Percentiles rank a stretch among this genome's conserved stretches.
These are phyloP conservation scores for Trissolcus brochymenae DNA, from an alignment of 2,888 invertebrate species.

Conservation along the genomic window DNA sequence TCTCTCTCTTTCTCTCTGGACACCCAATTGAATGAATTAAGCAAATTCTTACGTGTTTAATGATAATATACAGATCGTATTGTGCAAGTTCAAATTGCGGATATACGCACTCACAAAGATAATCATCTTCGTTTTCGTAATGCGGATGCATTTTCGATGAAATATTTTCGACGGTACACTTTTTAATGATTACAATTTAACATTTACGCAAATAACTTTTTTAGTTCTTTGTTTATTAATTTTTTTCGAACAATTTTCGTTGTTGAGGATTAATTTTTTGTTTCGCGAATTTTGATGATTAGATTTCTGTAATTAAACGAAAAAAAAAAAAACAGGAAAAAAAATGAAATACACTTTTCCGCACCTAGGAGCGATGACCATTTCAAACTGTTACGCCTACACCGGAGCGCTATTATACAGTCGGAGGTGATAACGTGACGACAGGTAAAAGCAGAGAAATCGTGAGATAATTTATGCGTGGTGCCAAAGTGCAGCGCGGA, in stretches of 20 bases:
- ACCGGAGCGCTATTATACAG: conserved; percentile 50
- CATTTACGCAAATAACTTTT: not conserved
- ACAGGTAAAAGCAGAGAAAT: conserved; percentile 58
- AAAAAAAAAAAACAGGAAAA: too few relatives aligned
- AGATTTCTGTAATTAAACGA: too few relatives aligned
- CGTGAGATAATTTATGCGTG: conserved; percentile 55
- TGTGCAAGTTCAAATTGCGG: conserved; percentile 33
- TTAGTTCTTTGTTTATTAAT: too few relatives aligned
- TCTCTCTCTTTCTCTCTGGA: not conserved
- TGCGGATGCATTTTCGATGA: not conserved
- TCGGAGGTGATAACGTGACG: conserved; percentile 57
- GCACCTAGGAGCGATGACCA: conserved; percentile 55
- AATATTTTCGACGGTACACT: not conserved
- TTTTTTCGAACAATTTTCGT: too few relatives aligned
- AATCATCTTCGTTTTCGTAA: not conserved
- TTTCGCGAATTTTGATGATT: too few relatives aligned
- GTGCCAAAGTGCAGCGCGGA: conserved; percentile 54
- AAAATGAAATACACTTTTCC: conserved; percentile 6
- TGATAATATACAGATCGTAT: conserved; percentile 41
- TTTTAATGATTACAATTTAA: too few relatives aligned
- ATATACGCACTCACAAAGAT: conserved; percentile 21
- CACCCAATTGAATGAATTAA: conserved; percentile 25
- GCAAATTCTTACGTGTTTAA: conserved; percentile 37
- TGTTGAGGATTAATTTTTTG: too few relatives aligned
- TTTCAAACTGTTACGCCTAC: conserved; percentile 55